Evolutionary conservation across 2,113 vertebrate species (phyloP).

Genomic region (Cheirogaleus medius): DNA sequence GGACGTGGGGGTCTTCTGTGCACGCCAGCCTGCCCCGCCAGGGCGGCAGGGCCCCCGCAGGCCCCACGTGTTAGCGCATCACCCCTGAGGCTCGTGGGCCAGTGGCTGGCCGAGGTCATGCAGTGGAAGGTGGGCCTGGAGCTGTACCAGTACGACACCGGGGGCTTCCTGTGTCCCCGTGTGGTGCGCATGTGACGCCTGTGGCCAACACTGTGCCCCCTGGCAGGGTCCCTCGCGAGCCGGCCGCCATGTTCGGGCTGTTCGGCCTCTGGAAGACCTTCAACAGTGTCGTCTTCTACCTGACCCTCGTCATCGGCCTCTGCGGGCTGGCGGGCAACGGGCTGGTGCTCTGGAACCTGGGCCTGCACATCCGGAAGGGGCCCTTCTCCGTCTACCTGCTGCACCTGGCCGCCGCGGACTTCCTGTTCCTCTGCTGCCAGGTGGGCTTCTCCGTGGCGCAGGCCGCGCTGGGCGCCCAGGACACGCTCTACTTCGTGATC

Average conservation of each 20-base stretch:
- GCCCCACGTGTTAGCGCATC: accelerated
- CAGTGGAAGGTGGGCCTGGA: accelerated
- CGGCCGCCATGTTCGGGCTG: background rate
- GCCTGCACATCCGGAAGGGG: slow-evolving; percentile 75
- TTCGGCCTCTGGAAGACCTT: background rate
- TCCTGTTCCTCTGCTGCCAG: slow-evolving; percentile 79
- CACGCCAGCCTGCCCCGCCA: accelerated
- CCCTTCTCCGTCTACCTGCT: slow-evolving; percentile 78
- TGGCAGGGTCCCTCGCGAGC: background rate
- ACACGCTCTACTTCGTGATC: background rate
- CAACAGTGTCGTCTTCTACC: background rate
- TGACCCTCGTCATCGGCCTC: slow-evolving; percentile 28
- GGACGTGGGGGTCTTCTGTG: accelerated
- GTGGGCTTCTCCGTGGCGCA: background rate
- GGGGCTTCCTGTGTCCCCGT: background rate
- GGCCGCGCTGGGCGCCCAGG: background rate
- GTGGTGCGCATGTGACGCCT: background rate
- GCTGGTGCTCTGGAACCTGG: slow-evolving; percentile 80
- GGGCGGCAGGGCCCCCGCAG: background rate
- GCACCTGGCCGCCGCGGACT: slow-evolving; percentile 75
- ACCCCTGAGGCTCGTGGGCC: background rate
- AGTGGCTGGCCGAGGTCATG: background rate
- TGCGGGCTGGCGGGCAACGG: slow-evolving; percentile 77
- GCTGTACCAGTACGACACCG: background rate
- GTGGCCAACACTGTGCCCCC: background rate